Evolutionary conservation across 2,797 vertebrate species (phyloP).

Genomic region (Neosalanx taihuensis): DNA sequence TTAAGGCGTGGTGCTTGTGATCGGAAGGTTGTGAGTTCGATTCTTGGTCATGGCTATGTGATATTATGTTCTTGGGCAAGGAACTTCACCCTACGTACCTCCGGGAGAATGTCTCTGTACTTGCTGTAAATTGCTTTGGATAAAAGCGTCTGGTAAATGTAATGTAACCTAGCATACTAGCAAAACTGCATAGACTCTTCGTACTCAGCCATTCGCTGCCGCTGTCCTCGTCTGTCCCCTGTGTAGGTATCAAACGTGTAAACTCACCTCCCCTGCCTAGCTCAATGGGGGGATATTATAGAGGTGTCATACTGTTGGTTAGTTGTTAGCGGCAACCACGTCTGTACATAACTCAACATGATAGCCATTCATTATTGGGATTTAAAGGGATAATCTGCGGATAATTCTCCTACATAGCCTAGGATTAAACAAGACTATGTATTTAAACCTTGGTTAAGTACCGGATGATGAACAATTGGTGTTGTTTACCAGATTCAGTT

Average conservation of each 20-base stretch:
- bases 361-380: neutral
- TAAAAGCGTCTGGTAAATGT: too few species aligned
- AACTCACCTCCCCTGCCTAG: neutral
- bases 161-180: too few species aligned
- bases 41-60: too few species aligned
- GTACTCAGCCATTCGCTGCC: neutral
- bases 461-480: too few species aligned
- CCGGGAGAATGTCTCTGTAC: too few species aligned
- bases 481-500: too few species aligned
- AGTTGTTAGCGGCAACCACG: neutral
- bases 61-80: too few species aligned
- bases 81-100: too few species aligned
- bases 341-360: neutral
- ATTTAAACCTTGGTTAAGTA: too few species aligned
- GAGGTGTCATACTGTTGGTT: neutral
- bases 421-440: neutral
- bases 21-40: too few species aligned
- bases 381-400: neutral
- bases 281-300: neutral
- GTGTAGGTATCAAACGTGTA: neutral
- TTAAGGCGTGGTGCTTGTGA: too few species aligned
- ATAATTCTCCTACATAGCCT: neutral
- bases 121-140: too few species aligned
- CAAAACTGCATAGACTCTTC: slow-evolving; percentile 35
- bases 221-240: neutral